Evolutionary conservation across 1,140 invertebrate genomes (phyloP).

Genomic region (Drosophila trapezifrons): DNA sequence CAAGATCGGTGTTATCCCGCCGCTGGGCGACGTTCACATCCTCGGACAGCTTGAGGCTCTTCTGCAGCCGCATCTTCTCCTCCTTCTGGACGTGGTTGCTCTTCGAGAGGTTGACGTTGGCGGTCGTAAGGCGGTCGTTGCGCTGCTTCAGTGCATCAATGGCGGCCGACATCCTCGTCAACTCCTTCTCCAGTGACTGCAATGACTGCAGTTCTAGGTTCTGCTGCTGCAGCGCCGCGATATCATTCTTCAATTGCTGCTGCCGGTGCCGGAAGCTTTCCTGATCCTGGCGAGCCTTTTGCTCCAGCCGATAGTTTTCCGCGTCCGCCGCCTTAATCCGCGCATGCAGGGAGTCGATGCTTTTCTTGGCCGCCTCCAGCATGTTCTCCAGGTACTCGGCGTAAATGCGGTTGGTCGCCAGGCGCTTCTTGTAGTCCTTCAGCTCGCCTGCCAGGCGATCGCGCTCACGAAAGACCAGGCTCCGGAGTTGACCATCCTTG

Average conservation of each 20-base stretch:
- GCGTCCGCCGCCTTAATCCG: slow-evolving; percentile 7
- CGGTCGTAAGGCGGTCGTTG: slow-evolving; percentile 27
- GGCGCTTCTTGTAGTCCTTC: slow-evolving; percentile 79
- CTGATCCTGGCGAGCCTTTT: slow-evolving; percentile 87
- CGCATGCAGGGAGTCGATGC: background rate
- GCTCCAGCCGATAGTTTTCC: slow-evolving; percentile 17
- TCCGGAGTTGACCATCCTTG: slow-evolving; percentile 9
- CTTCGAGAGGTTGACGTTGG: slow-evolving; percentile 4
- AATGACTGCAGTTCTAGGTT: background rate
- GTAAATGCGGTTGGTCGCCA: slow-evolving; percentile 79
- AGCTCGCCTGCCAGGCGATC: slow-evolving; percentile 84
- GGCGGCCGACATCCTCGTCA: background rate
- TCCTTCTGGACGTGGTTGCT: slow-evolving; percentile 4
- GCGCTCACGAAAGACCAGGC: slow-evolving; percentile 78
- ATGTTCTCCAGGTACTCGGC: slow-evolving; percentile 79
- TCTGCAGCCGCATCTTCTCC: background rate
- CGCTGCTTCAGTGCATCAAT: slow-evolving; percentile 7
- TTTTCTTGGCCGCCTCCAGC: slow-evolving; percentile 7
- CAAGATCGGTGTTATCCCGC: background rate
- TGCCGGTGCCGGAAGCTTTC: slow-evolving; percentile 86
- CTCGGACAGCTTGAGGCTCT: background rate
- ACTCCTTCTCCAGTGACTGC: slow-evolving; percentile 1
- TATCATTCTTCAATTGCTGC: slow-evolving; percentile 2
- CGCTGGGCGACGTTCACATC: background rate
- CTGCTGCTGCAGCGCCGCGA: background rate